Evolutionary conservation across 2,797 vertebrate species (phyloP).

Genomic region (Phyllotis vaccarum): DNA sequence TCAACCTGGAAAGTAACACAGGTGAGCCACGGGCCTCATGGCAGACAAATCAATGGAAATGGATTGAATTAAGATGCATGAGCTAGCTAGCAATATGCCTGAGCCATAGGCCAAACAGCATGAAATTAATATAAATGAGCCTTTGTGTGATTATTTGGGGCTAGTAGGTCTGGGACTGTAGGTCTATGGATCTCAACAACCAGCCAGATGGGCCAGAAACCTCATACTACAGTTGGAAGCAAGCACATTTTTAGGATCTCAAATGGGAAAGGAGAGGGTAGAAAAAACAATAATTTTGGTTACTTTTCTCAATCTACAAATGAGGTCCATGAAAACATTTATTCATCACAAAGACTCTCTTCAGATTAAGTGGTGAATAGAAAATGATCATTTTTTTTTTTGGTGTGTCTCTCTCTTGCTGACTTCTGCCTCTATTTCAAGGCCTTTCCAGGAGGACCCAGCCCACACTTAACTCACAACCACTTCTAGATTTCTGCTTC

Average conservation of each 20-base stretch:
- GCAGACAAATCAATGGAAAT: too few relatives aligned
- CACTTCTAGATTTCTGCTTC: background rate
- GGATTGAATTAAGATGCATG: too few relatives aligned
- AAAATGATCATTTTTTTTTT: conserved; percentile 31
- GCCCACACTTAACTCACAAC: background rate
- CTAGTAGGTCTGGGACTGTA: too few relatives aligned
- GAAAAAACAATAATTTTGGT: background rate
- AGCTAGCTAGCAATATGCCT: too few relatives aligned
- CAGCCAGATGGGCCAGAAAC: too few relatives aligned
- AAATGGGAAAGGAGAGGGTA: background rate
- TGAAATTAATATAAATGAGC: too few relatives aligned
- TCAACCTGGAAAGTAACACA: too few relatives aligned
- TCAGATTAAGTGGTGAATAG: background rate
- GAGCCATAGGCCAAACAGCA: too few relatives aligned
- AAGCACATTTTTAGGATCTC: background rate
- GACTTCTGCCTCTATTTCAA: background rate
- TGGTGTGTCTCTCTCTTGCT: background rate
- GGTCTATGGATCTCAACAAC: too few relatives aligned
- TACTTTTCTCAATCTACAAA: conserved; percentile 21
- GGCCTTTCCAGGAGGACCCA: background rate
- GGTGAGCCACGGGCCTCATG: too few relatives aligned
- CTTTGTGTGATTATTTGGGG: too few relatives aligned
- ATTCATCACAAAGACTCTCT: conserved; percentile 16
- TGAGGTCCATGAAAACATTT: background rate
- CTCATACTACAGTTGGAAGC: too few relatives aligned